These are phyloP conservation scores for Microcebus tavaratra DNA, from an alignment of 2,113 vertebrate genomes.

Conservation along the genomic window DNA sequence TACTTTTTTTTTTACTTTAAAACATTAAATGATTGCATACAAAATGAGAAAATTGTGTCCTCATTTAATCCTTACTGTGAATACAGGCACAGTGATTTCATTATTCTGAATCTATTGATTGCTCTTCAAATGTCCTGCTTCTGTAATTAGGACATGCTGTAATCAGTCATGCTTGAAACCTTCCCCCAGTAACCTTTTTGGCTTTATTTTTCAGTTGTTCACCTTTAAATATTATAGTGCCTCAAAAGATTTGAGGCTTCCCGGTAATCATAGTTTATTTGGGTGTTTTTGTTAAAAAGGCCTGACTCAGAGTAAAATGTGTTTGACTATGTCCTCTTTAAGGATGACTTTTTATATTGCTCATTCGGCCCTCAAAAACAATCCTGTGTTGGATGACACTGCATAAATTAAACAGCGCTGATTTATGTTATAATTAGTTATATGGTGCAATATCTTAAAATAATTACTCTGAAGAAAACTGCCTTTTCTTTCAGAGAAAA, in stretches of 20 bases:
- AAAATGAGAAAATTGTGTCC: slow-evolving; percentile 51
- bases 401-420: slow-evolving; percentile 43
- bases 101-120: slow-evolving; percentile 72
- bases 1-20: background rate
- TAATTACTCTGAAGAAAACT: slow-evolving; percentile 63
- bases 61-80: slow-evolving; percentile 24
- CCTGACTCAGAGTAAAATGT: background rate
- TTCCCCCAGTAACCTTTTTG: slow-evolving; percentile 36
- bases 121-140: slow-evolving; percentile 66
- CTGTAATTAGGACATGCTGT: slow-evolving; percentile 57
- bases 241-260: background rate
- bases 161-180: slow-evolving; percentile 58
- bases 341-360: slow-evolving; percentile 4
- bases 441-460: slow-evolving; percentile 50
- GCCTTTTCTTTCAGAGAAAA: slow-evolving; percentile 55
- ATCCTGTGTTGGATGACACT: slow-evolving; percentile 5
- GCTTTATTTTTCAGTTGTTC: slow-evolving; percentile 38
- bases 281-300: background rate
- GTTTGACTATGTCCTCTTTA: background rate
- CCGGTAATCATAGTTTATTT: background rate
- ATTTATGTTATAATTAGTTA: slow-evolving; percentile 66
- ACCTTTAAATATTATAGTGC: background rate
- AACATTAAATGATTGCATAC: slow-evolving; percentile 55
- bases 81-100: slow-evolving; percentile 64
- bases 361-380: slow-evolving; percentile 52